Base-by-base conservation (phyloP, 2,888 invertebrate species). In the Drosophila mayaguana region DNA sequence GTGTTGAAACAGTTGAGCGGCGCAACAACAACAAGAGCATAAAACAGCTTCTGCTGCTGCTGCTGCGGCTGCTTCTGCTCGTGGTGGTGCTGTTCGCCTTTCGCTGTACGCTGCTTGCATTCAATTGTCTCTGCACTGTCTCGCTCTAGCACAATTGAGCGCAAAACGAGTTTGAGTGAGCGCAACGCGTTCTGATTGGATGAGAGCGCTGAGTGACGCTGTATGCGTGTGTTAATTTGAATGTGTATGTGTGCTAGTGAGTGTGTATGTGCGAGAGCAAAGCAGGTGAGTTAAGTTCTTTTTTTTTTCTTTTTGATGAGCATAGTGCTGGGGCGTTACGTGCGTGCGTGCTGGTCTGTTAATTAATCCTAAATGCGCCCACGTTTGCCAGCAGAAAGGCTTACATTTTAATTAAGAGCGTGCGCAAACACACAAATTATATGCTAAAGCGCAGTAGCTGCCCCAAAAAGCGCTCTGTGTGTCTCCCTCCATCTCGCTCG, bases 31-130 rank as follows among this genome's bases (percentile, higher is more conserved):
- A 60, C 79, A 79, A 67, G 71, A 75, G 63, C 65, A 79, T 56
- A 65, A 80, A 86, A 86, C 88, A 78, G 90, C 90, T 90, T 90
- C 90, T 90, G 90, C 90, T 87, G 83, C 81, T 77, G 78, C 64
- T 72, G 80, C 74, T 76, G 78, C 18, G 16, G 20, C 20, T 36
- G 32, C 8, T 81, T 75, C 61, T 72, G 78, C 73, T 75, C 78
- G 3, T 36, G 34, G 14, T 34, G 50, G 6, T 51, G 32, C 18
- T 32, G 71, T 75, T 67, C 28, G 65, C 42, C 43, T 76, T 67
- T 72, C 62, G 55, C 68, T 71, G 84, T 70, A 68, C 66, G 55
- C 68, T 71, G 84, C 65, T 51, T 77, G 77, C 75, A 72, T 75
- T 75, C 77, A 74, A 70, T 77, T 79, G 79, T 79, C 79, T 78